Percentiles rank a stretch among this genome's conserved stretches.
These are phyloP conservation scores for Arctopsyche grandis DNA, from an alignment of 1,140 invertebrate genomes.

Conservation along the genomic window DNA sequence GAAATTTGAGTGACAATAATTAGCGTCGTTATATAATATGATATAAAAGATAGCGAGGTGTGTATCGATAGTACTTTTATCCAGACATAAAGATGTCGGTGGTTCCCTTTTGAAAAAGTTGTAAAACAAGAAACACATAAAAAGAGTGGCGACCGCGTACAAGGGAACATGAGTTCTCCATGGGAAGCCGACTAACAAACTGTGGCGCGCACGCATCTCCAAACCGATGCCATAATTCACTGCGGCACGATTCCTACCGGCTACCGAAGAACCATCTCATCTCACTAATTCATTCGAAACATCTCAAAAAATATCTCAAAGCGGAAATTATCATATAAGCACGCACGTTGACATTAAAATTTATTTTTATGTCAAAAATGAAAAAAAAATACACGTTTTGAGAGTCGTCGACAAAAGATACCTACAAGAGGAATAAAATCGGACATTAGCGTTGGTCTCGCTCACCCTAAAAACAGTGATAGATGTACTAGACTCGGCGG, in stretches of 20 bases:
- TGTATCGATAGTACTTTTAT: background rate
- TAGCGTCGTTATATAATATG: no score
- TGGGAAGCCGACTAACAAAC: slow-evolving; percentile 1
- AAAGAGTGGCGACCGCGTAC: slow-evolving; percentile 6
- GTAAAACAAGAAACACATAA: slow-evolving; percentile 9
- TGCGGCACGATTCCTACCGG: background rate
- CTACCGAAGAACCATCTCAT: background rate
- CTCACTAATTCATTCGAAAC: background rate
- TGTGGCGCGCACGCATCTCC: slow-evolving; percentile 8
- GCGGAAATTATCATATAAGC: slow-evolving; percentile 1
- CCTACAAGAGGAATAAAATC: slow-evolving; percentile 2
- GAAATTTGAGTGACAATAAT: no score
- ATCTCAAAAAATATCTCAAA: background rate
- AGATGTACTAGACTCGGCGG: slow-evolving; percentile 35
- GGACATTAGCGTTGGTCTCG: slow-evolving; percentile 33
- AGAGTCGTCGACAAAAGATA: background rate
- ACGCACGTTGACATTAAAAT: background rate
- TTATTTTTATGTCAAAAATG: no score
- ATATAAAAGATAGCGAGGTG: no score
- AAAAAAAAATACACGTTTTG: no score
- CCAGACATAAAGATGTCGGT: slow-evolving; percentile 17
- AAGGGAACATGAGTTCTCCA: background rate
- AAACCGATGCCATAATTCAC: no score
- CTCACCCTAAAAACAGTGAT: slow-evolving; percentile 47
- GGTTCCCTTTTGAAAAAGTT: slow-evolving; percentile 16